These are phyloP conservation scores for Leptoclinus maculatus DNA, from an alignment of 2,797 vertebrate genomes.

Conservation along the genomic window DNA sequence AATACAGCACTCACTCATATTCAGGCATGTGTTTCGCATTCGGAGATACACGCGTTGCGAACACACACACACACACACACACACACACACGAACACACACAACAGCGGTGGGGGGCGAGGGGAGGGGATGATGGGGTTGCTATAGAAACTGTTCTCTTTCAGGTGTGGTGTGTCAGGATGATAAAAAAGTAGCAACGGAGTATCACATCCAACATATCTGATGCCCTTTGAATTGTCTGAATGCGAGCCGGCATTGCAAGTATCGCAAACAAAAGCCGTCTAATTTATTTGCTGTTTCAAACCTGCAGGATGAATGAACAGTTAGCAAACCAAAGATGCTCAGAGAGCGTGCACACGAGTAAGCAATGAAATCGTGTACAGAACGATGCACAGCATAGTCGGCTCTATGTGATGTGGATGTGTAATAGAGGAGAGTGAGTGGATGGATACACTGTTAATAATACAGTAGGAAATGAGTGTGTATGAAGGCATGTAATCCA, in stretches of 20 bases:
- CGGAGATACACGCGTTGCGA: slow-evolving; percentile 28
- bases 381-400: background rate
- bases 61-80: slow-evolving; percentile 7
- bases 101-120: slow-evolving; percentile 41
- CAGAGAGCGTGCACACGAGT: background rate
- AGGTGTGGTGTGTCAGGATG: slow-evolving; percentile 72
- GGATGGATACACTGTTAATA: slow-evolving; percentile 16
- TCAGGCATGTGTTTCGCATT: slow-evolving; percentile 46
- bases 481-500: slow-evolving; percentile 13
- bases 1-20: slow-evolving; percentile 63
- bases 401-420: background rate
- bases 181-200: slow-evolving; percentile 66
- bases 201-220: slow-evolving; percentile 63
- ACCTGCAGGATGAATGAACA: slow-evolving; percentile 9
- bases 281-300: slow-evolving; percentile 24
- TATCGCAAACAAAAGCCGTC: slow-evolving; percentile 35
- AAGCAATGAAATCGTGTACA: background rate
- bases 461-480: slow-evolving; percentile 32
- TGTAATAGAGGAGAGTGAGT: background rate
- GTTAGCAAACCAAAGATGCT: background rate
- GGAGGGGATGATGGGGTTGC: slow-evolving; percentile 73
- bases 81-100: slow-evolving; percentile 17
- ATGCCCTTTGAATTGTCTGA: slow-evolving; percentile 56
- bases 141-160: slow-evolving; percentile 84
- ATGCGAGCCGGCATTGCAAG: slow-evolving; percentile 12